phyloP scores from a whole-genome alignment of 2,888 invertebrate genomes.

The Aphodius sticticus region DNA sequence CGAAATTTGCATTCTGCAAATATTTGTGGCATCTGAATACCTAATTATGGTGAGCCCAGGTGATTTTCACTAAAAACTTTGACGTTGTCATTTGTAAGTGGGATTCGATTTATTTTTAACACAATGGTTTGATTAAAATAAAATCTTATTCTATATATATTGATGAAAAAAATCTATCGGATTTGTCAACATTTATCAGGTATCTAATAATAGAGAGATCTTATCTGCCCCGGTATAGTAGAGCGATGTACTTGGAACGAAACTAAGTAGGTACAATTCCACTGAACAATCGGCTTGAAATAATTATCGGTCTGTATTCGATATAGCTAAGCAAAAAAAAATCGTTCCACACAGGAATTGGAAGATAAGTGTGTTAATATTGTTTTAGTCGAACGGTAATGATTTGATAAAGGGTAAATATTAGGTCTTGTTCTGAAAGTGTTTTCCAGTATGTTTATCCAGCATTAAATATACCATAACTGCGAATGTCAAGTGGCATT shows the following conservation, averaged over 20 bases:
- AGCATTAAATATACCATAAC: neutral
- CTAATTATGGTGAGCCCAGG: too few relatives aligned
- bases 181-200: slow-evolving; percentile 40
- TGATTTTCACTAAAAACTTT: too few relatives aligned
- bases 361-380: neutral
- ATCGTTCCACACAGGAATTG: neutral
- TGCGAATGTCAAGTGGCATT: neutral
- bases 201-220: slow-evolving; percentile 40
- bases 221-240: slow-evolving; percentile 31
- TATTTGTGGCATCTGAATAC: neutral
- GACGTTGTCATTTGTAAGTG: neutral
- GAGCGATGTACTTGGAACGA: neutral
- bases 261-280: neutral
- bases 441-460: neutral
- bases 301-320: neutral
- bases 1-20: neutral
- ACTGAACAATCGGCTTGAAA: neutral
- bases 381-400: neutral
- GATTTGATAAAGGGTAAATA: slow-evolving; percentile 4
- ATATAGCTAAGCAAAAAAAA: neutral
- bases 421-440: neutral
- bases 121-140: neutral
- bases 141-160: slow-evolving; percentile 22
- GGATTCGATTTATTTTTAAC: neutral
- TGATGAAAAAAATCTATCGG: slow-evolving; percentile 37